Base-by-base conservation (phyloP, 1,140 invertebrate species). In the Bursaphelenchus mucronatus region DNA sequence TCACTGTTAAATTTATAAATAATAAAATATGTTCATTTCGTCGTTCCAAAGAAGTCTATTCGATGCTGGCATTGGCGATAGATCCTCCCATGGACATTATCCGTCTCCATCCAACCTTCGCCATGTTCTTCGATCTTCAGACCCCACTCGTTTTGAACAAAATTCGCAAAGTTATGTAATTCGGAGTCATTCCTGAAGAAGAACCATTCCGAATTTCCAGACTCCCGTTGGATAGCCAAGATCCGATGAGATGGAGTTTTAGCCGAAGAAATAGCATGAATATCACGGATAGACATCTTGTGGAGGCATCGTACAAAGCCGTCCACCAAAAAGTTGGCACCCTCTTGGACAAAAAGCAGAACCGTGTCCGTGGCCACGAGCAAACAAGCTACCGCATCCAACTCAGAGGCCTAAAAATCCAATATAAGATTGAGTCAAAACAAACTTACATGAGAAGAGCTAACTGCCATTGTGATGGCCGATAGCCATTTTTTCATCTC, bases 401-500 rank as follows among this genome's bases (percentile, higher is more conserved):
- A 39, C 13, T 46, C 39, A 49, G 66, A 61, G 19, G 15, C 39
- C 69, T 70, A 17, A 8, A 70, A 3, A 30, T 30, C 2, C 5
- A 50, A 17, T 50, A 30, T 15, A 17, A 3, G 49, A 17, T 30
- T 50, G 5, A 50, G 5, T 5, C 19, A 30, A 50, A 17, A 30
- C 5, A 30, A 50, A 17, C 49, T 30, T 50, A 5, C 49, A 50
- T 50, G 49, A 50, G 49, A 17, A 17, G 15, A 50, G 49, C 49
- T 15, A 9, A 70, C 49, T 41, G 61, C 56, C 62, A 70, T 30
- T 13, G 69, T 55, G 41, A 70, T 49, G 13, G 47, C 17, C 10
- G 46, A 66, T 43, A 74, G 58, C 69, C 69, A 70, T 41, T 75
- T 69, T 11, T 73, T 45, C 69, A 72, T 69, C 40, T 54, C 47